Evolutionary conservation across 2,113 vertebrate genomes (phyloP).

Genomic region (Butorides virescens): DNA sequence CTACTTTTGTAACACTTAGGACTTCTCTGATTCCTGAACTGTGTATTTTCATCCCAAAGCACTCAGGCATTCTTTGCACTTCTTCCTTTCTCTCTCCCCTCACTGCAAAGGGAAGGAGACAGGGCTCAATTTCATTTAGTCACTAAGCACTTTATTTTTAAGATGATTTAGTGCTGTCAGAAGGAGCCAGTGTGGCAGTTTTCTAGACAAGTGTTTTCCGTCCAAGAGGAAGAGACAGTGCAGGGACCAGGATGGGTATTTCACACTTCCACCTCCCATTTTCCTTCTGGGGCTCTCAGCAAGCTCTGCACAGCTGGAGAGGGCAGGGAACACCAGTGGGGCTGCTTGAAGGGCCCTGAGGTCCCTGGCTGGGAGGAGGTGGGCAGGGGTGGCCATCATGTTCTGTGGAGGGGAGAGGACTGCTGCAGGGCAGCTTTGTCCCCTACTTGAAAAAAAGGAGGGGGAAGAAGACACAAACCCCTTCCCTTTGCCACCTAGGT

Average conservation of each 20-base stretch:
- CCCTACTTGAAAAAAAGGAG: background rate
- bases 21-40: background rate
- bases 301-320: background rate
- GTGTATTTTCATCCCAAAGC: constrained; percentile 1
- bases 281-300: background rate
- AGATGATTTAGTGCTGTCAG: background rate
- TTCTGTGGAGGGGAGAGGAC: background rate
- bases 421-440: background rate
- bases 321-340: background rate
- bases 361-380: background rate
- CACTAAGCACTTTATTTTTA: background rate
- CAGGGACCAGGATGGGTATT: background rate
- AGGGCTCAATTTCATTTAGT: background rate
- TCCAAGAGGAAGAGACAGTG: background rate
- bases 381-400: background rate
- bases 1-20: constrained; percentile 9
- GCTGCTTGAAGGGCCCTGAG: background rate
- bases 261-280: accelerated
- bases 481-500: background rate
- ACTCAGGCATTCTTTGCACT: background rate
- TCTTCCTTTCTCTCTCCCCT: background rate
- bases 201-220: background rate
- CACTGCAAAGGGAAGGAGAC: background rate
- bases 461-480: background rate
- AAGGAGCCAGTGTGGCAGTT: background rate